phyloP scores from a whole-genome alignment of 2,797 vertebrate genomes.

The Anabacerthia variegaticeps region DNA sequence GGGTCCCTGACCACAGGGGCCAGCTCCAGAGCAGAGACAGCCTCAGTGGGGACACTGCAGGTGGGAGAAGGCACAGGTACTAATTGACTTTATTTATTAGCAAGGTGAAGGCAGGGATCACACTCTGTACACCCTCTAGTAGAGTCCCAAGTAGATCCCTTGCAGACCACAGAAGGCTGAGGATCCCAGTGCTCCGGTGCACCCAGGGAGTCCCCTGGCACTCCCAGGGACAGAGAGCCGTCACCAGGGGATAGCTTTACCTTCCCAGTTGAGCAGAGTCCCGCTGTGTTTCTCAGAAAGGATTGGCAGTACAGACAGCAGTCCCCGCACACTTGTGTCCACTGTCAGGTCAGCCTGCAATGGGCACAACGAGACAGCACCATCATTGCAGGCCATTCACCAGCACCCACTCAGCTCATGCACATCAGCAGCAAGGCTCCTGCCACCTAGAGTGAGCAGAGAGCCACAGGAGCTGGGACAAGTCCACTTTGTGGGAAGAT shows the following conservation, averaged over 20 bases:
- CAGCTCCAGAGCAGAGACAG: neutral
- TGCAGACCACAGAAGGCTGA: neutral
- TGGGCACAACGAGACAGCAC: accelerated
- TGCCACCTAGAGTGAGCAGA: neutral
- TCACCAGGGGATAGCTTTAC: slow-evolving; percentile 52
- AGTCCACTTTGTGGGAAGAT: accelerated
- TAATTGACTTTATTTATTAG: neutral
- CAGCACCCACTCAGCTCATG: neutral
- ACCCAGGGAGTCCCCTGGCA: neutral
- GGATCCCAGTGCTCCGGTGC: neutral
- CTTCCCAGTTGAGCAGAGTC: slow-evolving; percentile 48
- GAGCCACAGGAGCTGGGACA: neutral
- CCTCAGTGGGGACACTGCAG: neutral
- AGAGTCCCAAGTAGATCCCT: neutral
- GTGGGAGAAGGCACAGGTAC: neutral
- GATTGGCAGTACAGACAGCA: neutral
- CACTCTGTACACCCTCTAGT: neutral
- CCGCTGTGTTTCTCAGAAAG: slow-evolving; percentile 39
- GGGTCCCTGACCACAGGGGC: neutral
- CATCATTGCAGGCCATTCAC: accelerated
- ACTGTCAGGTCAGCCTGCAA: slow-evolving; percentile 13
- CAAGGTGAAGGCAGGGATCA: neutral
- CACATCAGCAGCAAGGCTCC: neutral
- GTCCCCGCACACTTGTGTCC: slow-evolving; percentile 6
- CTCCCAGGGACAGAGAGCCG: accelerated